phyloP scores from a whole-genome alignment of 2,113 vertebrate species.

The Phylloscopus trochiloides region DNA sequence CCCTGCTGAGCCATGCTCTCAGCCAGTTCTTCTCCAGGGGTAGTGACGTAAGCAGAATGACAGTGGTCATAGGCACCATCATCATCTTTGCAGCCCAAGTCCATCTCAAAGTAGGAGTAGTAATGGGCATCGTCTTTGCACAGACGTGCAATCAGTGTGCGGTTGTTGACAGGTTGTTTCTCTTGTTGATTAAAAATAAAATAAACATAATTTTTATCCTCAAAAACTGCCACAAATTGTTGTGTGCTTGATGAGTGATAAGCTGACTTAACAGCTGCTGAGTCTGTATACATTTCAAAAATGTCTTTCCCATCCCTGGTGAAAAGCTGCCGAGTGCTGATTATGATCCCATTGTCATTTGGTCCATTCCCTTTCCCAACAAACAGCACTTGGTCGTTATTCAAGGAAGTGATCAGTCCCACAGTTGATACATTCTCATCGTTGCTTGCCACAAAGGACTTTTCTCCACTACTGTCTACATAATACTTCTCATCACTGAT shows the following conservation, averaged over 20 bases:
- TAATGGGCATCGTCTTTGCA: constrained; percentile 86
- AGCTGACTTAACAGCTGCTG: constrained; percentile 80
- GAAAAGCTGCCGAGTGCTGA: constrained; percentile 89
- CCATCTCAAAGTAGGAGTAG: constrained; percentile 95
- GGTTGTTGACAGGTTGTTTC: constrained; percentile 78
- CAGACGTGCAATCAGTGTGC: constrained; percentile 86
- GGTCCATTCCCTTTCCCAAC: constrained; percentile 91
- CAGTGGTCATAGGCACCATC: constrained; percentile 77
- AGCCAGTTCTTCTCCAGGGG: constrained; percentile 72
- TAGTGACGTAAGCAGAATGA: constrained; percentile 80
- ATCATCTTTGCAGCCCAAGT: constrained; percentile 81
- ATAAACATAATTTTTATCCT: constrained; percentile 82
- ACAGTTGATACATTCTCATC: constrained; percentile 88
- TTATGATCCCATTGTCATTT: constrained; percentile 90
- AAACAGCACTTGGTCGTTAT: constrained; percentile 75
- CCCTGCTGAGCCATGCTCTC: constrained; percentile 51
- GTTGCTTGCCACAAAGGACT: constrained; percentile 91
- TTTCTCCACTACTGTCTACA: constrained; percentile 87
- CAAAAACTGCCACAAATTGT: constrained; percentile 83
- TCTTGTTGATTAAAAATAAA: constrained; percentile 91
- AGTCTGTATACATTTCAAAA: constrained; percentile 91
- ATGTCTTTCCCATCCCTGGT: constrained; percentile 76
- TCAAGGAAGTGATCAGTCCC: constrained; percentile 83
- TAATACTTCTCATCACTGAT: constrained; percentile 80
- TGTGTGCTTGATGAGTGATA: constrained; percentile 79